A percentile compares a stretch with the other conserved stretches of the same genome.
Conservation (phyloP, 1,140 invertebrate species). For the Pogonomyrmex barbatus region DNA sequence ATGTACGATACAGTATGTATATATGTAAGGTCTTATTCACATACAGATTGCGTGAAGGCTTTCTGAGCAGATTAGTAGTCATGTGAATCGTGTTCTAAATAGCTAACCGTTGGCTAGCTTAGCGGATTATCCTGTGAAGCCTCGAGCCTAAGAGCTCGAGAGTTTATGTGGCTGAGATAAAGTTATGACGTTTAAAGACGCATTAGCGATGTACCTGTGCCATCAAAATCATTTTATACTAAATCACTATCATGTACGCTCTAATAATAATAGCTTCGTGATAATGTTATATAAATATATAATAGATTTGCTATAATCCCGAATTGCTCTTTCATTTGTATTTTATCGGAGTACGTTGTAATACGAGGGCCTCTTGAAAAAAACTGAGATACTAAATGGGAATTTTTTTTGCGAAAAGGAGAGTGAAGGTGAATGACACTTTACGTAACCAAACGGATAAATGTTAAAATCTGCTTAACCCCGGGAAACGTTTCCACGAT, state of each 20-base stretch:
- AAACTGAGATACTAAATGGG: background rate
- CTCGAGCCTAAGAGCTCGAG: background rate
- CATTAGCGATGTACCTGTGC: constrained; percentile 28
- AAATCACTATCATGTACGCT: background rate
- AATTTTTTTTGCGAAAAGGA: background rate
- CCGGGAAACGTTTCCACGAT: constrained; percentile 3
- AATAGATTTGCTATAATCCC: too few species aligned
- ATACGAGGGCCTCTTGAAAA: background rate
- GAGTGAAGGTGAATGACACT: background rate
- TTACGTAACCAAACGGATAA: background rate
- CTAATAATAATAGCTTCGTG: background rate
- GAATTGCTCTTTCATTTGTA: background rate
- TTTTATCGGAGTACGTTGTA: background rate
- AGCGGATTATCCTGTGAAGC: constrained; percentile 45
- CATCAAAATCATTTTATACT: background rate
- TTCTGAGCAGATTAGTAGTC: constrained; percentile 50
- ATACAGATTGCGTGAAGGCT: constrained; percentile 43
- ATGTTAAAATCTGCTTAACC: background rate
- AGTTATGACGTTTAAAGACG: constrained; percentile 56
- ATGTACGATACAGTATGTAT: background rate
- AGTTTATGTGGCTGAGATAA: constrained; percentile 48
- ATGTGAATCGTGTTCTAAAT: constrained; percentile 58
- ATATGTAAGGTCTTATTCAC: constrained; percentile 9
- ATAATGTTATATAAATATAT: too few species aligned
- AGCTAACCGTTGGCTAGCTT: constrained; percentile 52